A percentile compares a stretch with the other conserved stretches of the same genome.
Conservation (phyloP, 2,888 invertebrate genomes). For the Catocala nupta region DNA sequence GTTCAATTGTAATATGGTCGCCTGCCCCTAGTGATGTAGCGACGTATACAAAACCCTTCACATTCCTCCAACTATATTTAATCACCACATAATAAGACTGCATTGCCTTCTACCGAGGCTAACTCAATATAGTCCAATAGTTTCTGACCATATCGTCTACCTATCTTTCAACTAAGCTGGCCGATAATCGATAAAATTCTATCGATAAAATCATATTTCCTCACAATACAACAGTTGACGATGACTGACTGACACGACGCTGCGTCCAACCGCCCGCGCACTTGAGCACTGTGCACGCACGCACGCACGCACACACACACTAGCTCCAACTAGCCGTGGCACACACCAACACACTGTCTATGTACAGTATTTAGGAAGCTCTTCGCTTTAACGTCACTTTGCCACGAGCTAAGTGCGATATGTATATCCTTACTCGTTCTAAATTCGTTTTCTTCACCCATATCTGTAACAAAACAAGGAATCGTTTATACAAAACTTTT, state of each 20-base stretch:
- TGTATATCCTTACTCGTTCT: conserved; percentile 94
- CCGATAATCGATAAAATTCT: neutral
- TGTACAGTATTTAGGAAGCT: conserved; percentile 88
- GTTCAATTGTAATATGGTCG: too few species aligned
- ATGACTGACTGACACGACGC: conserved; percentile 3
- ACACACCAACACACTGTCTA: conserved; percentile 27
- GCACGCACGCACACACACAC: conserved; percentile 33
- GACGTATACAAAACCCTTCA: too few species aligned
- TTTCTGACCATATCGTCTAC: neutral
- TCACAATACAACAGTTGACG: conserved; percentile 13
- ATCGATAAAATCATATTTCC: neutral
- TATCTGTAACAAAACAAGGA: conserved; percentile 87
- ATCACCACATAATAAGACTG: too few species aligned
- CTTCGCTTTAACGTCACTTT: conserved; percentile 95
- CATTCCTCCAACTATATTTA: too few species aligned
- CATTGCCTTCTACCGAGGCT: neutral
- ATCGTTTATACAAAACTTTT: too few species aligned
- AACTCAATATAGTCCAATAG: neutral
- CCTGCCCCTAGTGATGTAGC: too few species aligned
- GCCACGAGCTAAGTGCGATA: conserved; percentile 94
- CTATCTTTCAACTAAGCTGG: neutral
- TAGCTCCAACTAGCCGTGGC: conserved; percentile 39
- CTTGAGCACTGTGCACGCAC: conserved; percentile 19
- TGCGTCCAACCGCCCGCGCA: neutral
- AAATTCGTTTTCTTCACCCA: conserved; percentile 94